Evolutionary conservation across 2,113 vertebrate genomes (phyloP).

Genomic region (Anhinga anhinga): DNA sequence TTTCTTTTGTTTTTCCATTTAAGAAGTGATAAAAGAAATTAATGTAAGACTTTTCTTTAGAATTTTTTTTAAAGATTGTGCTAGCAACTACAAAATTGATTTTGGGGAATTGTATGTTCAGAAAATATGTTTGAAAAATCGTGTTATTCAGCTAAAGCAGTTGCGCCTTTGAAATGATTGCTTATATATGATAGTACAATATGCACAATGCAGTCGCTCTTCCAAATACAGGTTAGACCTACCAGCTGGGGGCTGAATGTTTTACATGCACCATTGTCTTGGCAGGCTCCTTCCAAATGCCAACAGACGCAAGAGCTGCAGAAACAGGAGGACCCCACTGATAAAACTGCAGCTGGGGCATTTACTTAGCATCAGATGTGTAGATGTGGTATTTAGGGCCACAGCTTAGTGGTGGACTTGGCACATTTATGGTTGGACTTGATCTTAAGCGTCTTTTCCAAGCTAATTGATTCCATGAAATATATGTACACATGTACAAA

Average conservation of each 20-base stretch:
- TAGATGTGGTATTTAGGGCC: too few species aligned
- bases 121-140: not conserved
- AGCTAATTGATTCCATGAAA: not conserved
- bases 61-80: not conserved
- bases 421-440: too few species aligned
- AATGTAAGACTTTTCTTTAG: not conserved
- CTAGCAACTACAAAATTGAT: not conserved
- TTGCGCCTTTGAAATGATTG: not conserved
- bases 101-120: not conserved
- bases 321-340: too few species aligned
- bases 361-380: too few species aligned
- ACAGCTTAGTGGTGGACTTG: too few species aligned
- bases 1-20: not conserved
- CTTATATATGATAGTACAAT: not conserved
- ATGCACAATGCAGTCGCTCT: not conserved
- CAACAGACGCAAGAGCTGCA: too few species aligned
- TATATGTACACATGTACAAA: not conserved
- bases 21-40: not conserved
- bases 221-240: too few species aligned
- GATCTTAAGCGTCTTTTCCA: too few species aligned
- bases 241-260: too few species aligned
- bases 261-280: too few species aligned
- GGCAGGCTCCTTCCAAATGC: too few species aligned
- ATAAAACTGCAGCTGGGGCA: too few species aligned
- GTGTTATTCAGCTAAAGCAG: not conserved